phyloP scores from a whole-genome alignment of 2,797 vertebrate species.

The Leptodactylus fallax region DNA sequence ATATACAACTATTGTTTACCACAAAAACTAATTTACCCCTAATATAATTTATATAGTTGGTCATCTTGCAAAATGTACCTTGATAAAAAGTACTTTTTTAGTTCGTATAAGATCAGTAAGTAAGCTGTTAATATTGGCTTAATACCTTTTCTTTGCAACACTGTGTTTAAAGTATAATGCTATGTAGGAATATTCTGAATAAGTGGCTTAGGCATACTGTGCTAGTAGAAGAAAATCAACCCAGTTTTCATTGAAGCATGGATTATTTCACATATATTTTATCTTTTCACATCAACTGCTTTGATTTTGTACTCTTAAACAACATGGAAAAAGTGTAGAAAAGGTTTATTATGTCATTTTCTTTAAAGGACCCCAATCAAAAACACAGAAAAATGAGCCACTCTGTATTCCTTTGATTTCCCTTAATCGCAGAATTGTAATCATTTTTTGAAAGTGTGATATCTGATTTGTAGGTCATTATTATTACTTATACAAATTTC shows the following conservation, averaged over 20 bases:
- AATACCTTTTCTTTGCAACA: background rate
- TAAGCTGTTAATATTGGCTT: background rate
- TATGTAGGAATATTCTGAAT: background rate
- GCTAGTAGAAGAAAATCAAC: slow-evolving; percentile 42
- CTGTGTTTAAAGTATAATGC: background rate
- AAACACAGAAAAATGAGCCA: slow-evolving; percentile 51
- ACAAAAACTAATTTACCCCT: background rate
- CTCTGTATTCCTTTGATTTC: slow-evolving; percentile 63
- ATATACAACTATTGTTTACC: background rate
- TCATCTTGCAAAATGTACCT: background rate
- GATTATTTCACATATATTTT: slow-evolving; percentile 75
- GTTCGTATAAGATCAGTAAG: background rate
- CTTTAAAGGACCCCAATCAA: slow-evolving; percentile 65
- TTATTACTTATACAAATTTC: slow-evolving; percentile 31
- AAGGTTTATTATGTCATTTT: slow-evolving; percentile 28
- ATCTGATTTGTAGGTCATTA: slow-evolving; percentile 60
- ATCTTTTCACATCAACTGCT: slow-evolving; percentile 65
- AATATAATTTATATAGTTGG: background rate
- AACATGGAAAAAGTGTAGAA: slow-evolving; percentile 48
- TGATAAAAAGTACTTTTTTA: too few relatives aligned
- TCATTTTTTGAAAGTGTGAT: slow-evolving; percentile 53
- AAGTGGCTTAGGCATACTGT: background rate
- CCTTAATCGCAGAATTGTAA: slow-evolving; percentile 67
- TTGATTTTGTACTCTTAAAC: slow-evolving; percentile 68
- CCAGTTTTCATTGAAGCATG: slow-evolving; percentile 69